Conservation (phyloP, 2,888 invertebrate species). For the Stictocephala bisonia region DNA sequence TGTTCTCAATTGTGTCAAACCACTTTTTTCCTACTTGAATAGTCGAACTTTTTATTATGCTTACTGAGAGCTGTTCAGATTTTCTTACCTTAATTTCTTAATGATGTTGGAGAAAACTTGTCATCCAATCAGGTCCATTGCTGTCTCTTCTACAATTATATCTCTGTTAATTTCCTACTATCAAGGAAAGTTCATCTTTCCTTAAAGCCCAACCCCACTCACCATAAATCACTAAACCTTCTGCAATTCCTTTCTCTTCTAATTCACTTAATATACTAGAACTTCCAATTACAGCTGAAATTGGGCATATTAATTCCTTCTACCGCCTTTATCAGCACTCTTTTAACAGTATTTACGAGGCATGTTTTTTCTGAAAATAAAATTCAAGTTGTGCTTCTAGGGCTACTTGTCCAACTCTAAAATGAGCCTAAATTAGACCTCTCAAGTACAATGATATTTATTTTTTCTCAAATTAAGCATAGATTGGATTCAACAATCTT, state of each 20-base stretch:
- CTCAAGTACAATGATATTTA: too few relatives aligned
- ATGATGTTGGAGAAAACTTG: neutral
- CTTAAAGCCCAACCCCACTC: neutral
- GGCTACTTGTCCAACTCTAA: too few relatives aligned
- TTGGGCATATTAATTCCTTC: neutral
- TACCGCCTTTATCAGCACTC: neutral
- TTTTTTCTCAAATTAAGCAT: too few relatives aligned
- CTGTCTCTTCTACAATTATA: neutral
- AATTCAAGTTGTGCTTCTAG: too few relatives aligned
- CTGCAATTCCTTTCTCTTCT: neutral
- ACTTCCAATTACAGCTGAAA: neutral
- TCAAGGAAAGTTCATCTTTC: neutral
- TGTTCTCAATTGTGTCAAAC: neutral
- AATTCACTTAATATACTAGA: neutral
- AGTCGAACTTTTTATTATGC: neutral
- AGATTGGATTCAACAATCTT: too few relatives aligned
- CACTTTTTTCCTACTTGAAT: constrained; percentile 9
- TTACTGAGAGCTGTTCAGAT: constrained; percentile 1
- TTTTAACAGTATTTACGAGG: constrained; percentile 7
- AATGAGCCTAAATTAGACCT: too few relatives aligned
- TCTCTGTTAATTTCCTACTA: neutral
- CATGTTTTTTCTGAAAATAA: too few relatives aligned
- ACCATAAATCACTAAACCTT: neutral
- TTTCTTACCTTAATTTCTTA: neutral
- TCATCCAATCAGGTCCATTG: neutral